Evolutionary conservation across 2,888 invertebrate species (phyloP).

Genomic region (Erebia aethiops): DNA sequence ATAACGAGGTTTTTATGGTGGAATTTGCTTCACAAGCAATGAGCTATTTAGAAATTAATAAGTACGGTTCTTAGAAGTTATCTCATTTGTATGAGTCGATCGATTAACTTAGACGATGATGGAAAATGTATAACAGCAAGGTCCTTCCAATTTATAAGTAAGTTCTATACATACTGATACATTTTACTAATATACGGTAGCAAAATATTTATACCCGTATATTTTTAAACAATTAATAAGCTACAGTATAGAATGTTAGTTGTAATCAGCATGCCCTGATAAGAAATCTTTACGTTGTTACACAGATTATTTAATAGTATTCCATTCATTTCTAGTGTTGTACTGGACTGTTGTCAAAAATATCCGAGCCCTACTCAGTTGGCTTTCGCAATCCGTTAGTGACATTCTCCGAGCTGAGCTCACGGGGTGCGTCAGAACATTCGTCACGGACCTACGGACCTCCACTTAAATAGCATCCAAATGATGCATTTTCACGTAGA

Average conservation of each 20-base stretch:
- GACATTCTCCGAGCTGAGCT: slow-evolving; percentile 71
- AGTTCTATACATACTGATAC: neutral
- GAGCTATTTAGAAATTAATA: slow-evolving; percentile 10
- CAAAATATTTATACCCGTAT: neutral
- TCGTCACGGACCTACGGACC: slow-evolving; percentile 64
- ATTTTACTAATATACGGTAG: neutral
- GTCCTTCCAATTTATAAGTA: neutral
- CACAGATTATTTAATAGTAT: neutral
- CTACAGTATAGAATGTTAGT: no score
- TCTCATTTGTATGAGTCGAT: neutral
- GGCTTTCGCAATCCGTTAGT: slow-evolving; percentile 72
- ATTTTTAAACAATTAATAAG: neutral
- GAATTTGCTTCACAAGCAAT: slow-evolving; percentile 6
- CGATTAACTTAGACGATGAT: neutral
- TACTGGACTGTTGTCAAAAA: slow-evolving; percentile 33
- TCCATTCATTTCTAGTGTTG: slow-evolving; percentile 4
- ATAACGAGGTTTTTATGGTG: slow-evolving; percentile 37
- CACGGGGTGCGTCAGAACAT: slow-evolving; percentile 69
- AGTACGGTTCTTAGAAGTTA: neutral
- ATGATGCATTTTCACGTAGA: slow-evolving; percentile 56
- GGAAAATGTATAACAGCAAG: neutral
- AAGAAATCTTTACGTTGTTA: slow-evolving; percentile 8
- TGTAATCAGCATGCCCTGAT: slow-evolving; percentile 1
- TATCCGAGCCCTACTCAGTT: slow-evolving; percentile 52
- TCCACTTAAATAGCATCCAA: slow-evolving; percentile 57